These are phyloP conservation scores for Atlantisia rogersi DNA, from an alignment of 2,113 vertebrate species.

Conservation along the genomic window DNA sequence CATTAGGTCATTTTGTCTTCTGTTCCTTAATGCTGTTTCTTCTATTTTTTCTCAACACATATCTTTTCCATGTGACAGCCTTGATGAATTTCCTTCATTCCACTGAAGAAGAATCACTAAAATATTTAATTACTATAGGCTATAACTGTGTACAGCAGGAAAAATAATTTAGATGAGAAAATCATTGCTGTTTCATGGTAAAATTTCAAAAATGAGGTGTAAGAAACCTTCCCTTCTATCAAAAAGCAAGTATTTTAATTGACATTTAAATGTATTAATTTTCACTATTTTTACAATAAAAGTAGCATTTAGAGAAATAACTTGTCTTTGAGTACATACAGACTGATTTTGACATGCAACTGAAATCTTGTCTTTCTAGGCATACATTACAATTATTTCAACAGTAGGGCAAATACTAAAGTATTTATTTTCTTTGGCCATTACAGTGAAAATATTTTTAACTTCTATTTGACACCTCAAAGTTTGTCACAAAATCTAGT, in stretches of 20 bases:
- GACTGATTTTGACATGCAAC: neutral
- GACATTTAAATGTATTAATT: neutral
- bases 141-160: neutral
- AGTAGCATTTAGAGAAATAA: neutral
- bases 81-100: neutral
- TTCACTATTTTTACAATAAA: neutral
- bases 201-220: neutral
- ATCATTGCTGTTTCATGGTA: neutral
- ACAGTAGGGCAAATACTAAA: neutral
- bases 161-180: neutral
- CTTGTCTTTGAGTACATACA: neutral
- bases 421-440: neutral
- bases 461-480: neutral
- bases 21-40: neutral
- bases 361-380: neutral
- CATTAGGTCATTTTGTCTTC: neutral
- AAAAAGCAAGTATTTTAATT: neutral
- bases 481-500: neutral
- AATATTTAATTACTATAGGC: neutral
- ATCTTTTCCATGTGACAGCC: neutral
- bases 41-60: neutral
- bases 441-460: neutral
- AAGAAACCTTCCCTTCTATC: neutral
- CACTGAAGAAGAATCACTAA: neutral
- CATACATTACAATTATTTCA: neutral